Evolutionary conservation across 2,888 invertebrate species (phyloP).

Genomic region (Pachymerium ferrugineum): DNA sequence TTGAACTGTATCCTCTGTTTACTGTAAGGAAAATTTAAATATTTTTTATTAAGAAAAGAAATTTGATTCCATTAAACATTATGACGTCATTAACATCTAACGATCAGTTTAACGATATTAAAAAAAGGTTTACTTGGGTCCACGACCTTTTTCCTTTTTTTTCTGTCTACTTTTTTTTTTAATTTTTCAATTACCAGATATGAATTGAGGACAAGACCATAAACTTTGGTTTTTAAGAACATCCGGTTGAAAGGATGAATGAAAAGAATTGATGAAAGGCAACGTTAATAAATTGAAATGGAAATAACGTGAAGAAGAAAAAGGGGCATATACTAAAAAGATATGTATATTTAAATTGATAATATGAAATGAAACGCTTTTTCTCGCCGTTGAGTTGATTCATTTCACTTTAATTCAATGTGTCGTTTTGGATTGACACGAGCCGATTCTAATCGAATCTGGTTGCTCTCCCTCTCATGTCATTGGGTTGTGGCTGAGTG

Average conservation of each 20-base stretch:
- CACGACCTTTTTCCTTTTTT: conserved; percentile 1
- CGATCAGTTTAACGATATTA: conserved; percentile 1
- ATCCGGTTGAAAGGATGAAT: conserved; percentile 20
- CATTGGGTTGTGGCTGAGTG: conserved; percentile 7
- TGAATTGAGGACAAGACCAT: conserved; percentile 24
- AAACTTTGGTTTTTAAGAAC: conserved; percentile 27
- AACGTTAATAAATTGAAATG: conserved; percentile 22
- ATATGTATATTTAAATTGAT: conserved; percentile 27
- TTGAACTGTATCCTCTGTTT: too few species aligned
- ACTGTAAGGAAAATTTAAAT: too few species aligned
- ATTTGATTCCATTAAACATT: not conserved
- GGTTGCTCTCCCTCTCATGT: not conserved
- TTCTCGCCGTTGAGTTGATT: conserved; percentile 29
- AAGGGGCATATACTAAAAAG: not conserved
- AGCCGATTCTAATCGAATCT: conserved; percentile 33
- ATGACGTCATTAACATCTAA: conserved; percentile 6
- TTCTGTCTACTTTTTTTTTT: not conserved
- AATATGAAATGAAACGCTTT: conserved; percentile 17
- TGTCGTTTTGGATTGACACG: conserved; percentile 32
- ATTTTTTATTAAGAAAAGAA: not conserved
- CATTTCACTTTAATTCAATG: conserved; percentile 33
- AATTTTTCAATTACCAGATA: conserved; percentile 8
- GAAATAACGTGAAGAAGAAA: not conserved
- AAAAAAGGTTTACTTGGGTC: not conserved
- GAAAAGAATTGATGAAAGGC: conserved; percentile 24